Conservation (phyloP, 2,113 vertebrate genomes). For the Megaleporinus macrocephalus region DNA sequence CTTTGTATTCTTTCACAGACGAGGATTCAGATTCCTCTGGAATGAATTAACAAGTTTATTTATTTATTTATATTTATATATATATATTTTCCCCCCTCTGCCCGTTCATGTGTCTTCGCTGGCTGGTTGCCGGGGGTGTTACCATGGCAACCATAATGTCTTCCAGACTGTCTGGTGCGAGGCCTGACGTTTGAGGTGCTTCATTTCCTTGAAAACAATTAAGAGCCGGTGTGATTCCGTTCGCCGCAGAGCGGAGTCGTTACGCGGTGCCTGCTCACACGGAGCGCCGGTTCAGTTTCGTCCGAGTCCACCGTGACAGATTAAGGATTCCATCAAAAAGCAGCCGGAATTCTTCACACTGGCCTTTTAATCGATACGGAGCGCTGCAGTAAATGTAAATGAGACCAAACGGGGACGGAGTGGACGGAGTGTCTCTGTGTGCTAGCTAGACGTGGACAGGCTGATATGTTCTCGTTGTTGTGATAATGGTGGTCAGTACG, state of each 20-base stretch:
- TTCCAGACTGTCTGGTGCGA: conserved; percentile 55
- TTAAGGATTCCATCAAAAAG: neutral
- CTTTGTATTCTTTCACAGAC: neutral
- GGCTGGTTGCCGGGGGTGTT: conserved; percentile 65
- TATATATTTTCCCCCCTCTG: neutral
- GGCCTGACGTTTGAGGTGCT: conserved; percentile 65
- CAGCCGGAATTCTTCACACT: neutral
- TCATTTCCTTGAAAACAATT: conserved; percentile 59
- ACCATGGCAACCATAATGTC: conserved; percentile 69
- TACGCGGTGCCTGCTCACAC: neutral
- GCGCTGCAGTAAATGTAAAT: neutral
- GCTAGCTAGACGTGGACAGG: too few relatives aligned
- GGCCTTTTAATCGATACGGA: neutral
- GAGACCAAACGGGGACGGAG: neutral
- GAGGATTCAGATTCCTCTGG: neutral
- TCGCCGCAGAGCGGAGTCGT: neutral
- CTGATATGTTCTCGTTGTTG: neutral
- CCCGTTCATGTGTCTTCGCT: conserved; percentile 46
- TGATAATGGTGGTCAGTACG: neutral
- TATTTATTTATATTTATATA: neutral
- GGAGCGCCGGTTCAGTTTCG: neutral
- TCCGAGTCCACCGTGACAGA: neutral
- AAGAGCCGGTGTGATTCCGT: conserved; percentile 2
- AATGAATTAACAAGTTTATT: neutral
- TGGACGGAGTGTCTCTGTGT: too few relatives aligned